Base-by-base conservation (phyloP, 2,113 vertebrate genomes). In the Picathartes gymnocephalus region DNA sequence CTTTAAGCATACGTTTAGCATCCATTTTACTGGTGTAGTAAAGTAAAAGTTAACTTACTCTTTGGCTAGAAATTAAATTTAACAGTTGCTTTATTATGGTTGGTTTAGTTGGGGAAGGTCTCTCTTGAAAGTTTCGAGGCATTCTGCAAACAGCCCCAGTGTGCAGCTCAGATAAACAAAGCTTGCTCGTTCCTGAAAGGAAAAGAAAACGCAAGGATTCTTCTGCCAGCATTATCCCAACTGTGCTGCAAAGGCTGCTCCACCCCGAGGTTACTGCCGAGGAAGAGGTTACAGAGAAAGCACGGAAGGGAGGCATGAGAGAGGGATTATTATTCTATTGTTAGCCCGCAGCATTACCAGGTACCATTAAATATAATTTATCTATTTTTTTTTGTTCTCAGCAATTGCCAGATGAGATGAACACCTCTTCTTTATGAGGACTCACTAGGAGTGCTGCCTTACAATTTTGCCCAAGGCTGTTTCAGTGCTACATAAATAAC, bases 31-130 rank as follows among this genome's bases (percentile, higher is more conserved):
- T 74, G 57, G 25, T 62, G 9, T 13, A 92, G 22, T 96, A 89
- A 96, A 97, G 72, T 60, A 80, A 97, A 97, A 94, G n/a, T 68
- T 84, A 93, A 92, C 88, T 84, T 66, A 37, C 13, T 91, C 24
- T 85, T 92, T 84, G 33, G 47, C 73, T 25, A 87, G 65, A 93
- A 94, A 97, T 96, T 92, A 92, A 79, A 88, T 91, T 81, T 96
- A 92, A 96, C 84, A 89, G 92, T 95, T 93, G 53, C 45, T 93
- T 74, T 95, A 37, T 81, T 76, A 15, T 1, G 39, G 58, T 95
- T 96, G 68, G 31, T 96, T 96, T 90, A 94, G 68, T 40, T 89
- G 89, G 85, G 57, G 40, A 79, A 95, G 23, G 37, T n/a, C 12
- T 65, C 65, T 94, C 73, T 45, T 40, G 33, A 56, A 93, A 89